Conservation (phyloP, 2,888 invertebrate genomes). For the Polylopha cassiicola region DNA sequence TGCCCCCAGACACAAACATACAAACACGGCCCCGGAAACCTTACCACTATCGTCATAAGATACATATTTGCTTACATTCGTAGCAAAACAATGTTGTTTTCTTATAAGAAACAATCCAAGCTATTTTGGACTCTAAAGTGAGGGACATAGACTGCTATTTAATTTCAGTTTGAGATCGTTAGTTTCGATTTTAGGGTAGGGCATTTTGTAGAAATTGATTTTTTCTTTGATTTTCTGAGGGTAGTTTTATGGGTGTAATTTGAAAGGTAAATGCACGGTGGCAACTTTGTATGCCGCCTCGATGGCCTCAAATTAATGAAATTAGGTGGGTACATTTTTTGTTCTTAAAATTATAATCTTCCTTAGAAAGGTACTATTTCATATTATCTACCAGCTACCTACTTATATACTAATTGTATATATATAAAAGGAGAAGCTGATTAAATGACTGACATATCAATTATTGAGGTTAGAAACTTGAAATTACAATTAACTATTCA, state of each 20-base stretch:
- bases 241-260: conserved; percentile 31
- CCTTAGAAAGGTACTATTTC: too few relatives aligned
- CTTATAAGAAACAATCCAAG: not conserved
- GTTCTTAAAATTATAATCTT: too few relatives aligned
- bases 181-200: conserved; percentile 17
- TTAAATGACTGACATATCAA: too few relatives aligned
- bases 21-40: not conserved
- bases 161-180: not conserved
- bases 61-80: conserved; percentile 3
- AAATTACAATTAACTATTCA: too few relatives aligned
- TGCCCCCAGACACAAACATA: conserved; percentile 12
- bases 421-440: too few relatives aligned
- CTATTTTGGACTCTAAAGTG: not conserved
- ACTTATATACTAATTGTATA: too few relatives aligned
- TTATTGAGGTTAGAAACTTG: too few relatives aligned
- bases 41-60: conserved; percentile 2
- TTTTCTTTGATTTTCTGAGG: conserved; percentile 31
- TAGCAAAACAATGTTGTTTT: conserved; percentile 1
- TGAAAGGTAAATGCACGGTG: conserved; percentile 26
- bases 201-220: conserved; percentile 29
- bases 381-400: too few relatives aligned
- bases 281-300: conserved; percentile 8
- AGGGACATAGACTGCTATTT: not conserved
- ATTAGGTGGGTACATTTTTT: too few relatives aligned
- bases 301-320: too few relatives aligned